Base-by-base conservation (phyloP, 2,797 vertebrate genomes). In the Muscicapa striata region DNA sequence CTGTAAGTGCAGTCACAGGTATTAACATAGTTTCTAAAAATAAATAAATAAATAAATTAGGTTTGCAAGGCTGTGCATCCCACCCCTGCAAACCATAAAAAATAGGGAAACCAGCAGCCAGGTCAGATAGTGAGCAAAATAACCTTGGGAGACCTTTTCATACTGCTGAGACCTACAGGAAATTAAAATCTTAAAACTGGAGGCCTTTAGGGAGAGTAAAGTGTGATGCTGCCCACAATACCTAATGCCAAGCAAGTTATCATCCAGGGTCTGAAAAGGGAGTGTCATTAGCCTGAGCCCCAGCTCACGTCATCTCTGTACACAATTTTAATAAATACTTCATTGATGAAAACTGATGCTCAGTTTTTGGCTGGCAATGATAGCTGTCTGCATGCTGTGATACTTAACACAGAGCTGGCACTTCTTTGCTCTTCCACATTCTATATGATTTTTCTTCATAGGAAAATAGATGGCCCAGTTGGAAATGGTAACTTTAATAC, bases 161-260 rank as follows among this genome's bases (percentile, higher is more conserved):
- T 46, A 6, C 57, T 59, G 27, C 68, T 54, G 87, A 70, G 87
- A 89, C 63, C 59, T 80, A 49, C 89, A 79, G 78, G 82, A 94
- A 94, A 95, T 94, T 67, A 85, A 87, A 93, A 93, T 52, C 45
- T 41, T 83, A 36, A 64, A 83, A 34, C 49, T 91, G 72, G 77
- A 92, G 43, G 61, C 68, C 76, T 40, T 87, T 77, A 77, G 84
- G 72, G 52, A 94, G 29, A 59, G 6, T 82, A 77, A 87, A 80
- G 45, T 46, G 40, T 54, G 75, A 36, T 75, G 61, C 58, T 93
- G 76, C 75, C 91, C 79, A 32, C 61, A 54, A 13, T 11, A 5
- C 17, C 52, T 48, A n/a, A 21, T 20, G 45, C 52, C 9, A 30
- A 77, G 61, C 9, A 4, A 94, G 84, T 87, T 92, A 49, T 63